Conservation (phyloP, 2,888 invertebrate species). For the Nephrotoma appendiculata region DNA sequence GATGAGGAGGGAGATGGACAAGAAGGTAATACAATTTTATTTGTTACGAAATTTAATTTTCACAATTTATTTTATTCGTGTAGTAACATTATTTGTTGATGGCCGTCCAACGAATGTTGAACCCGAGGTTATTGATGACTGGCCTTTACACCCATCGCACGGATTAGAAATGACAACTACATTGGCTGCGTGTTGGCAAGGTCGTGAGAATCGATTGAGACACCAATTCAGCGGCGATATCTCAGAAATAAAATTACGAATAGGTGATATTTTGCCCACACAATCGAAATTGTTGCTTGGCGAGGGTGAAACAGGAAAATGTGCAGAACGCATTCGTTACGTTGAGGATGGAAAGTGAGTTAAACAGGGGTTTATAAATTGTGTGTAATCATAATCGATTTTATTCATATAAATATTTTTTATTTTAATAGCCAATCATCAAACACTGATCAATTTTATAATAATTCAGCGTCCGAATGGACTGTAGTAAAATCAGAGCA, state of each 20-base stretch:
- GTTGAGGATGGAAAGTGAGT: constrained; percentile 1
- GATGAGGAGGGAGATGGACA: constrained; percentile 1
- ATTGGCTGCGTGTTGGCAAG: constrained; percentile 97
- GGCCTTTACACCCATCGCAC: constrained; percentile 94
- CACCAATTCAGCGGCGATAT: constrained; percentile 43
- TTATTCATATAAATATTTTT: neutral
- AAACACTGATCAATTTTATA: neutral
- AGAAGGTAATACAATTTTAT: neutral
- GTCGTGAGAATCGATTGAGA: constrained; percentile 78
- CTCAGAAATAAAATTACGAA: constrained; percentile 27
- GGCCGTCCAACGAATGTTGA: constrained; percentile 45
- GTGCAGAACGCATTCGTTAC: neutral
- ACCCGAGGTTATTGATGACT: constrained; percentile 97
- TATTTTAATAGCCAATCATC: neutral
- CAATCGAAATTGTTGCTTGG: constrained; percentile 6
- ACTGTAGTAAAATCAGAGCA: neutral
- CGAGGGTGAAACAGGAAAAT: constrained; percentile 43
- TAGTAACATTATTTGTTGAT: constrained; percentile 17
- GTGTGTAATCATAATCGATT: neutral
- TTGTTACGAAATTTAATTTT: neutral
- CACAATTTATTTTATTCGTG: neutral
- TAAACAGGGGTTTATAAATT: neutral
- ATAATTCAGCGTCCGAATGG: constrained; percentile 1
- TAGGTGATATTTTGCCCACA: constrained; percentile 19
- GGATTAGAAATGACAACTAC: constrained; percentile 86